Conservation (phyloP, 2,888 invertebrate genomes). For the Athalia cordata region DNA sequence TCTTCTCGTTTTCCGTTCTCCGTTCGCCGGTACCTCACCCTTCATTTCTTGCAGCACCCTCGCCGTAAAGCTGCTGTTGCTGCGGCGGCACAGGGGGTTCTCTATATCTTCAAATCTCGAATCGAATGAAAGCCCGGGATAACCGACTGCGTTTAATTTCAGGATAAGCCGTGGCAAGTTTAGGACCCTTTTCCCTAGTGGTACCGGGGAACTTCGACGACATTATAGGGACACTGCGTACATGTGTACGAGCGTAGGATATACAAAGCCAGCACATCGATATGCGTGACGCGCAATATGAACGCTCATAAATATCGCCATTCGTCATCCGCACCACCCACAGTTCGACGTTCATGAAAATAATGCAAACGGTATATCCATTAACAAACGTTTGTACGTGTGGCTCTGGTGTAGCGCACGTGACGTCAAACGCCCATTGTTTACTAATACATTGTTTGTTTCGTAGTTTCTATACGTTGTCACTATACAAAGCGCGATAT, state of each 20-base stretch:
- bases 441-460: conserved; percentile 39
- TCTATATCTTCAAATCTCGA: conserved; percentile 31
- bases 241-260: neutral
- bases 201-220: neutral
- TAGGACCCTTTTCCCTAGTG: neutral
- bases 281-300: neutral
- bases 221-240: neutral
- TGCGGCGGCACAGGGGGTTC: conserved; percentile 38
- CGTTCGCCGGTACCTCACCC: conserved; percentile 38
- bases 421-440: conserved; percentile 32
- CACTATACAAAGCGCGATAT: neutral
- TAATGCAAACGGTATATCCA: neutral
- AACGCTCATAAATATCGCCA: too few relatives aligned
- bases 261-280: neutral
- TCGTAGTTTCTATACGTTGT: conserved; percentile 19
- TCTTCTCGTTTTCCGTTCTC: conserved; percentile 34
- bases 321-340: too few relatives aligned
- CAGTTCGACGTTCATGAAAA: too few relatives aligned
- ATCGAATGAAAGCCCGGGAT: conserved; percentile 50
- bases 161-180: conserved; percentile 58
- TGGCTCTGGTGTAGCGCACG: neutral
- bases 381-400: neutral
- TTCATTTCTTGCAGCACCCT: conserved; percentile 30
- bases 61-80: conserved; percentile 14
- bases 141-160: conserved; percentile 65